Evolutionary conservation across 2,888 invertebrate genomes (phyloP).

Genomic region (Eurytoma adleriae): DNA sequence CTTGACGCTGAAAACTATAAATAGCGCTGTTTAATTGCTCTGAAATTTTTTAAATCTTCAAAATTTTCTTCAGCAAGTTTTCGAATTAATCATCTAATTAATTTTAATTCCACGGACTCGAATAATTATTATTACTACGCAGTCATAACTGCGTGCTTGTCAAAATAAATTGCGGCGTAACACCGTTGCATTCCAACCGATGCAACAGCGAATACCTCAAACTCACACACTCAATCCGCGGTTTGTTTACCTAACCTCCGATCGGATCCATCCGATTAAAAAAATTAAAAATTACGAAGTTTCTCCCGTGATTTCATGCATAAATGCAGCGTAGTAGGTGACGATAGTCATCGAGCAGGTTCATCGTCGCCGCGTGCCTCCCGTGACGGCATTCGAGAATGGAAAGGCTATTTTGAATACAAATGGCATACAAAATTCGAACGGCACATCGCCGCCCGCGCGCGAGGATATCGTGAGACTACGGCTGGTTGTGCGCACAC

Average conservation of each 20-base stretch:
- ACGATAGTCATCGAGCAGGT: conserved; percentile 29
- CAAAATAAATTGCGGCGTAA: background rate
- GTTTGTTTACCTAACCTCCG: background rate
- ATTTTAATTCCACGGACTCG: no score
- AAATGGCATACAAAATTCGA: conserved; percentile 14
- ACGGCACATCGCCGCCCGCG: background rate
- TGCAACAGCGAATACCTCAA: background rate
- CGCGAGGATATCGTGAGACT: background rate
- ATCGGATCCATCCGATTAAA: background rate
- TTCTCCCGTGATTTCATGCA: conserved; percentile 31
- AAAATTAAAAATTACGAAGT: background rate
- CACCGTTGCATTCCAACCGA: background rate
- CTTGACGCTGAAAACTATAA: no score
- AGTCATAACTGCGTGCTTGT: background rate
- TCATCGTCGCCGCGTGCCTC: conserved; percentile 19
- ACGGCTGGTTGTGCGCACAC: background rate
- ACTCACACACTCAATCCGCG: background rate
- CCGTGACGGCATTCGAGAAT: conserved; percentile 1
- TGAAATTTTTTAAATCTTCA: no score
- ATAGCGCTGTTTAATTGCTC: no score
- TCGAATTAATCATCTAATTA: no score
- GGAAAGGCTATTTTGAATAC: conserved; percentile 39
- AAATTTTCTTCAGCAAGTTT: no score
- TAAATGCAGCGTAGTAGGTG: conserved; percentile 17
- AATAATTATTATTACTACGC: background rate